These are phyloP conservation scores for Myripristis murdjan DNA, from an alignment of 2,797 vertebrate species.

Conservation along the genomic window DNA sequence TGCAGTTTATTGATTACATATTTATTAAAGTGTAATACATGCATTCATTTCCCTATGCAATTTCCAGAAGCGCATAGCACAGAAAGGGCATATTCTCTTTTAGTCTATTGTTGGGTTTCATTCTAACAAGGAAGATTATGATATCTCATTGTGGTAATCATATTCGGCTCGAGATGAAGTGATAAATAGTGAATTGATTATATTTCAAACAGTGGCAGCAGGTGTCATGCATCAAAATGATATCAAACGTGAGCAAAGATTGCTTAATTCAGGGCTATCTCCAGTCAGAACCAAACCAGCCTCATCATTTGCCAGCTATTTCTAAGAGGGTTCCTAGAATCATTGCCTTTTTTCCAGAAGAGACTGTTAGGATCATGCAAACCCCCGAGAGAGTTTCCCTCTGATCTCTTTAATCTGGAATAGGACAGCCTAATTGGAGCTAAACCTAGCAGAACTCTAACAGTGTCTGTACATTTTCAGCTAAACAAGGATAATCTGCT, in stretches of 20 bases:
- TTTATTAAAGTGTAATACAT: constrained; percentile 5
- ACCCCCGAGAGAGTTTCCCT: constrained; percentile 41
- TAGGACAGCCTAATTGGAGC: constrained; percentile 53
- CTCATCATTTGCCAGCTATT: background rate
- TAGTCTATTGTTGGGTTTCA: background rate
- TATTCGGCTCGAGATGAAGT: too few species aligned
- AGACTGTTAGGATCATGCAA: background rate
- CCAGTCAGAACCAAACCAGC: background rate
- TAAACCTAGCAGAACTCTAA: constrained; percentile 57
- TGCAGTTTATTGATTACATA: constrained; percentile 19
- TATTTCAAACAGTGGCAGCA: constrained; percentile 22
- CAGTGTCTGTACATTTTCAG: constrained; percentile 20
- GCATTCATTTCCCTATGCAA: constrained; percentile 44
- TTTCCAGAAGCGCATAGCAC: background rate
- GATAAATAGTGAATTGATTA: background rate
- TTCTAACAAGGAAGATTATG: background rate
- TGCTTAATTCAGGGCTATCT: background rate
- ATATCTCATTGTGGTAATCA: background rate
- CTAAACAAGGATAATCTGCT: constrained; percentile 46
- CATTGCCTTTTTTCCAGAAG: constrained; percentile 27
- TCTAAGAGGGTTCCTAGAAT: constrained; percentile 37
- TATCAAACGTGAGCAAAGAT: background rate
- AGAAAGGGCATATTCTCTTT: too few species aligned
- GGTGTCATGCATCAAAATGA: constrained; percentile 1
- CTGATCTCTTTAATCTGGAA: constrained; percentile 65